These are phyloP conservation scores for Microtus ochrogaster DNA, from an alignment of 2,113 vertebrate genomes.

Conservation along the genomic window DNA sequence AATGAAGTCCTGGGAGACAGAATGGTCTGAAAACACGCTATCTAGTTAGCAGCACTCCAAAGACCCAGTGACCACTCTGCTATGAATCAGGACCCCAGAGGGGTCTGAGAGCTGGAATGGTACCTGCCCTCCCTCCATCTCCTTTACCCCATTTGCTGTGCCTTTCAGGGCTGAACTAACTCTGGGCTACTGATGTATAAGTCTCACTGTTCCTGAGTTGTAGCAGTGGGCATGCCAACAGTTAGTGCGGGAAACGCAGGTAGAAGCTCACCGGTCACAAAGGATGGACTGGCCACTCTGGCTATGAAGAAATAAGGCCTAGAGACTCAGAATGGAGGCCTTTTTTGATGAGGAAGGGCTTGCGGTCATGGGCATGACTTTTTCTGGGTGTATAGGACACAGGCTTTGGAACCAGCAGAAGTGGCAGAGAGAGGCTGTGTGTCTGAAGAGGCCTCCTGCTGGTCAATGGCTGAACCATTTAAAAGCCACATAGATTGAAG, in stretches of 20 bases:
- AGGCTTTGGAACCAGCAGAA: background rate
- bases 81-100: background rate
- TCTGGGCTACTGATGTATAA: background rate
- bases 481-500: background rate
- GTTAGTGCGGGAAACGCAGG: background rate
- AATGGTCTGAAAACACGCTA: background rate
- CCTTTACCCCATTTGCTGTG: background rate
- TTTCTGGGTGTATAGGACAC: background rate
- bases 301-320: background rate
- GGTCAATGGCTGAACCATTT: background rate
- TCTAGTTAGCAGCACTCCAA: background rate
- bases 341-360: background rate
- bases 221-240: background rate
- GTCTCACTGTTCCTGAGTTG: background rate
- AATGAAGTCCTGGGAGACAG: background rate
- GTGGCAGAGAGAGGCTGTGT: accelerated
- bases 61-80: background rate
- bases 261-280: background rate
- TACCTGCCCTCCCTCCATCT: background rate
- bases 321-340: background rate
- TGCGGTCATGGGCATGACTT: background rate
- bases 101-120: background rate
- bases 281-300: background rate
- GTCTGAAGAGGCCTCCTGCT: background rate
- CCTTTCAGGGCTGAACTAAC: background rate